phyloP scores from a whole-genome alignment of 1,140 invertebrate genomes.

The Nephila pilipes region DNA sequence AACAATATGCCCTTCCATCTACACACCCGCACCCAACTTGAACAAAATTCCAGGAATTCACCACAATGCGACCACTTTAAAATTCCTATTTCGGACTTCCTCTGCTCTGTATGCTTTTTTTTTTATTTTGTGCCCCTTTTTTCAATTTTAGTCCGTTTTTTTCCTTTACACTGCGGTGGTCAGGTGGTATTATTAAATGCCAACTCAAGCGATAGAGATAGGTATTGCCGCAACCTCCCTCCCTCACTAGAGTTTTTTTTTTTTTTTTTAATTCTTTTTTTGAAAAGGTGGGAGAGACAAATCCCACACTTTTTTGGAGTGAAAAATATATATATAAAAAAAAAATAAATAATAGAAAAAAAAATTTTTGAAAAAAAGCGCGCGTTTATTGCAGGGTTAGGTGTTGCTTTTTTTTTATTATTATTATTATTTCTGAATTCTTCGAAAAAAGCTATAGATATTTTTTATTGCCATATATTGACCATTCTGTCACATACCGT shows the following conservation, averaged over 20 bases:
- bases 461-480: constrained; percentile 63
- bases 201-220: constrained; percentile 67
- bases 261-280: constrained; percentile 10
- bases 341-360: constrained; percentile 44
- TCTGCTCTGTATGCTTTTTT: constrained; percentile 45
- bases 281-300: constrained; percentile 31
- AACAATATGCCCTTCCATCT: constrained; percentile 55
- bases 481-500: constrained; percentile 66
- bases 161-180: constrained; percentile 57
- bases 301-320: constrained; percentile 64
- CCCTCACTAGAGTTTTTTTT: background rate
- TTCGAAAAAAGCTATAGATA: constrained; percentile 11
- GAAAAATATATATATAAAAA: constrained; percentile 55
- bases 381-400: constrained; percentile 43
- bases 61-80: constrained; percentile 70
- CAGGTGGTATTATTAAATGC: constrained; percentile 76
- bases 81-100: constrained; percentile 74
- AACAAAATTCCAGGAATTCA: constrained; percentile 74
- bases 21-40: background rate
- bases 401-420: background rate
- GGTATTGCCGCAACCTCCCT: constrained; percentile 27
- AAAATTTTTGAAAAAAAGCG: constrained; percentile 70
- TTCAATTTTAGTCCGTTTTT: constrained; percentile 56
- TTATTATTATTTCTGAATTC: background rate
- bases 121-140: constrained; percentile 45